Evolutionary conservation across 2,797 vertebrate species (phyloP).

Genomic region (Cynodonichthys magdalenae): DNA sequence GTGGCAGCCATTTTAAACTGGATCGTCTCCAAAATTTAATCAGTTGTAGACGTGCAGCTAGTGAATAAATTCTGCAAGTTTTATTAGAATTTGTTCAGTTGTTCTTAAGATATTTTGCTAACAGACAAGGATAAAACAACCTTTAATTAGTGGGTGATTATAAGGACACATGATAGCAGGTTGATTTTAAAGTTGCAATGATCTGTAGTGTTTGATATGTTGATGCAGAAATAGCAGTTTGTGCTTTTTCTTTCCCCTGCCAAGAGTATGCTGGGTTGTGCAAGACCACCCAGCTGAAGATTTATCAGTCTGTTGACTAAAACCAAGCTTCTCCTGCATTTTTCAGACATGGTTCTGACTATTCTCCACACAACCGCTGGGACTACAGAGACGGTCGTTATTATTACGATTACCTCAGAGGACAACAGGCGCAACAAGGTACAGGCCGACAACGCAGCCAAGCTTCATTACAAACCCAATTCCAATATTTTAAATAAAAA

Average conservation of each 20-base stretch:
- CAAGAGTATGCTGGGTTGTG: neutral
- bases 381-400: slow-evolving; percentile 71
- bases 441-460: neutral
- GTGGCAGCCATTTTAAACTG: no score
- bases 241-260: neutral
- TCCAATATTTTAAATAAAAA: no score
- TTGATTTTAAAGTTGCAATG: neutral
- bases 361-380: slow-evolving; percentile 66
- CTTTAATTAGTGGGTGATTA: no score
- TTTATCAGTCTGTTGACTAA: neutral
- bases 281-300: slow-evolving; percentile 1
- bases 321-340: slow-evolving; percentile 2
- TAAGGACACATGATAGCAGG: no score
- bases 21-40: no score
- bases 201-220: neutral
- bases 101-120: no score
- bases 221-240: neutral
- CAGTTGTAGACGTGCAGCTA: no score
- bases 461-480: no score
- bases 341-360: slow-evolving; percentile 83
- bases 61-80: no score
- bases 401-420: slow-evolving; percentile 72
- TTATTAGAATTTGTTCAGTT: no score
- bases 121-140: no score
- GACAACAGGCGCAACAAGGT: slow-evolving; percentile 67